Base-by-base conservation (phyloP, 1,140 invertebrate species). In the Drosophila aff. region DNA sequence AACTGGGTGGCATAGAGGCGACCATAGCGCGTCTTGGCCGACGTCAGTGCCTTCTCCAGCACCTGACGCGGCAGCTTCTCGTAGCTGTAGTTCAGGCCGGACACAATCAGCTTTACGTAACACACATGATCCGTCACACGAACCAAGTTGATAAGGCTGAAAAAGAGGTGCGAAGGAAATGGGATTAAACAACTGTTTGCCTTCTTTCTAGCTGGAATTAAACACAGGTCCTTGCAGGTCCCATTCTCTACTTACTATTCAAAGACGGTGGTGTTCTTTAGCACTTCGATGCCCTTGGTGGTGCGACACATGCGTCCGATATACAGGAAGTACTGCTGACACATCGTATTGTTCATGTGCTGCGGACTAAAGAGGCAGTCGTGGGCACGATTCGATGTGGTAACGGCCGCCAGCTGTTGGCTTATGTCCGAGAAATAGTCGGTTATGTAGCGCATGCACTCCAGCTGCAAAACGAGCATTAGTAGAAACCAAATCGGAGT, bases 291-390 rank as follows among this genome's bases (percentile, higher is more conserved):
- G 2, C 98, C 98, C 53, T 95, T 95, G 43, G 94, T 93, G n/a
- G 95, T 95, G 52, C 96, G 95, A 68, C 96, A 97, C 61, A 99
- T 94, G 73, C 97, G 96, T 2, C 98, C 98, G 55, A 99, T 95
- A 82, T 98, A 97, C 3, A 99, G 93, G 92, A 99, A 99, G 93
- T 99, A 99, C 92, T 97, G 96, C 92, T 98, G 97, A 92, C 97
- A 97, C 91, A 98, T 96, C 7, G 97, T 98, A 74, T 96, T 97
- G 55, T 95, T 95, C 94, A 99, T 96, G 91, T 97, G 96, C 67
- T 96, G 95, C 0, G 98, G 97, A 92, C 97, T 98, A 72, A 99
- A 97, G 1, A 98, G 93, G 77, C 97, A 97, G 91, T 98, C 97
- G 84, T 98, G 96, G 1, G 97, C 96, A 65, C 96, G 96, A 81